These are phyloP conservation scores for Euzophera pinguis DNA, from an alignment of 2,888 invertebrate genomes.

Conservation along the genomic window DNA sequence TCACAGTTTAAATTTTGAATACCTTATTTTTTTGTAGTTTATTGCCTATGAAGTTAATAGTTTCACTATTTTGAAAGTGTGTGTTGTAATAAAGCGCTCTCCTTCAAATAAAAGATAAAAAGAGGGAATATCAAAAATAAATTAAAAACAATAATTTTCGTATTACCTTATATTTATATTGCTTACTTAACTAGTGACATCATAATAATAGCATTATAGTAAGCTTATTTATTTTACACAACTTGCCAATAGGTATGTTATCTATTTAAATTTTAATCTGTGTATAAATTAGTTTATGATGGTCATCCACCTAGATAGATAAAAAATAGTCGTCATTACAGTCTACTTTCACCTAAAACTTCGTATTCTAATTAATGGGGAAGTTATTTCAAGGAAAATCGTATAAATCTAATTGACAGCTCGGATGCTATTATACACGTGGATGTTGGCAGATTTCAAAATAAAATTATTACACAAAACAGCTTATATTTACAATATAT, in stretches of 20 bases:
- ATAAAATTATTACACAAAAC: constrained; percentile 72
- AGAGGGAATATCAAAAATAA: constrained; percentile 34
- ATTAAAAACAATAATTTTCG: constrained; percentile 45
- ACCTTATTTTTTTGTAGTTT: too few relatives aligned
- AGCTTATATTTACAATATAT: constrained; percentile 74
- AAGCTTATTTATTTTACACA: constrained; percentile 80
- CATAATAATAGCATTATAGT: constrained; percentile 77
- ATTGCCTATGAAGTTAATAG: too few relatives aligned
- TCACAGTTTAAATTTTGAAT: too few relatives aligned
- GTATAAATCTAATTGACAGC: constrained; percentile 74
- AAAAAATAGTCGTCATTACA: constrained; percentile 75
- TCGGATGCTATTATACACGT: constrained; percentile 70
- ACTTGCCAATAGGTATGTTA: constrained; percentile 76
- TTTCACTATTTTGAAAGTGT: too few relatives aligned
- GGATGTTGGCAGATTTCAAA: constrained; percentile 68
- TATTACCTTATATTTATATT: constrained; percentile 79
- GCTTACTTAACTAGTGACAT: constrained; percentile 80
- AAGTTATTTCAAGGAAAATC: constrained; percentile 71
- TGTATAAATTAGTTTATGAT: constrained; percentile 79
- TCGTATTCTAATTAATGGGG: constrained; percentile 50
- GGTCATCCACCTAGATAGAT: constrained; percentile 77
- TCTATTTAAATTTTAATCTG: constrained; percentile 70
- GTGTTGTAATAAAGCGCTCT: too few relatives aligned
- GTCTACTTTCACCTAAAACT: constrained; percentile 71
- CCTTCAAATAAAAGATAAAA: too few relatives aligned